These are phyloP conservation scores for Trialeurodes vaporariorum DNA, from an alignment of 1,140 invertebrate species.

Conservation along the genomic window DNA sequence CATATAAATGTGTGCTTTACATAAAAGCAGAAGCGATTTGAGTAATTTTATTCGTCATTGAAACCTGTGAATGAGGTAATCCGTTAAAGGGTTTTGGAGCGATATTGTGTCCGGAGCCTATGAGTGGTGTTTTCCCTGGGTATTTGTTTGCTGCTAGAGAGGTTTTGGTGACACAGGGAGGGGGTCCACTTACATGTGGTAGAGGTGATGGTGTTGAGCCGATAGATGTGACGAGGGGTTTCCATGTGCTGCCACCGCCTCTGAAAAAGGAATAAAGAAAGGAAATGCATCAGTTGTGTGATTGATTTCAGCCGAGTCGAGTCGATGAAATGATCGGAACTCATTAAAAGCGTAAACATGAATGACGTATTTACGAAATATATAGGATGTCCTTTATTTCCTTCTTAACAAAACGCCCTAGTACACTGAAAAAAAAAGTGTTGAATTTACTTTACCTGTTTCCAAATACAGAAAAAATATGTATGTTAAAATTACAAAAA, in stretches of 20 bases:
- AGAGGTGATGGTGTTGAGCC: constrained; percentile 50
- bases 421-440: background rate
- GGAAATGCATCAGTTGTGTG: constrained; percentile 9
- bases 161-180: constrained; percentile 61
- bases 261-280: constrained; percentile 37
- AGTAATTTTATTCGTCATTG: background rate
- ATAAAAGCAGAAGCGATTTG: no score
- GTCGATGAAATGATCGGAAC: background rate
- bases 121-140: constrained; percentile 47
- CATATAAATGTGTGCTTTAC: no score
- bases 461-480: background rate
- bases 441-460: background rate
- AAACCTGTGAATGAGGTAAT: background rate
- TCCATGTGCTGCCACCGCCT: constrained; percentile 65
- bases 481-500: no score
- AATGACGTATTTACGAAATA: background rate
- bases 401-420: background rate
- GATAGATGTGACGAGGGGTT: constrained; percentile 54
- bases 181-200: constrained; percentile 29
- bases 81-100: constrained; percentile 62
- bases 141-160: constrained; percentile 65
- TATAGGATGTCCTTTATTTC: background rate
- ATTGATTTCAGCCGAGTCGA: constrained; percentile 5
- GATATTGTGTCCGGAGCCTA: constrained; percentile 76
- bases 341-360: background rate